These are phyloP conservation scores for Dexiosoma caninum DNA, from an alignment of 2,888 invertebrate genomes.

Conservation along the genomic window DNA sequence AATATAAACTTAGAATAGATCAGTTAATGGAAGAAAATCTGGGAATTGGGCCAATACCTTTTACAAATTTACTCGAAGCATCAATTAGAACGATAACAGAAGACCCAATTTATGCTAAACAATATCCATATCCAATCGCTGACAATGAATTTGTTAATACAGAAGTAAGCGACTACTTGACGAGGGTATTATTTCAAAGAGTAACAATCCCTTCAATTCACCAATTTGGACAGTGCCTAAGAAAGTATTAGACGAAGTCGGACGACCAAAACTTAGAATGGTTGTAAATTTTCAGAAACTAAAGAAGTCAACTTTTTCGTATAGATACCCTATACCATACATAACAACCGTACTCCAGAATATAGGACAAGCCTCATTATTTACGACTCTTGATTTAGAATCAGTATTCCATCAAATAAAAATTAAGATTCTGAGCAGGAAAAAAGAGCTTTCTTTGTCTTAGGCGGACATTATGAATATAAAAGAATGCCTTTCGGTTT, in stretches of 20 bases:
- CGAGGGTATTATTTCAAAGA: slow-evolving; percentile 37
- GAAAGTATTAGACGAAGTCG: slow-evolving; percentile 18
- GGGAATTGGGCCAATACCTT: background rate
- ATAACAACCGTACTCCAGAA: background rate
- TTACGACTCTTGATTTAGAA: background rate
- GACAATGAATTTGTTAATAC: background rate
- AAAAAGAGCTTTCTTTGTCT: background rate
- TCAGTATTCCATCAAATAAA: background rate
- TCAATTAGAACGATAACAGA: background rate
- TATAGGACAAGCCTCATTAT: background rate
- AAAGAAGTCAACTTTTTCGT: background rate
- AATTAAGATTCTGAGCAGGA: background rate
- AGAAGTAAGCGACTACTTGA: slow-evolving; percentile 2
- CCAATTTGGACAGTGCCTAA: slow-evolving; percentile 43
- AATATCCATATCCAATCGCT: background rate
- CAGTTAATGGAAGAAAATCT: background rate
- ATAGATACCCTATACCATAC: background rate
- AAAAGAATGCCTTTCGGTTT: background rate
- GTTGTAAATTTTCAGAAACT: background rate
- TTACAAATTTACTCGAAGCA: background rate
- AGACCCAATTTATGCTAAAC: background rate
- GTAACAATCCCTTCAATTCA: background rate
- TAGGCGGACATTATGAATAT: background rate
- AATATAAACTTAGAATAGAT: background rate
- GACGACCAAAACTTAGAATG: background rate